These are phyloP conservation scores for Ennomos erosarius DNA, from an alignment of 2,888 invertebrate genomes.

Conservation along the genomic window DNA sequence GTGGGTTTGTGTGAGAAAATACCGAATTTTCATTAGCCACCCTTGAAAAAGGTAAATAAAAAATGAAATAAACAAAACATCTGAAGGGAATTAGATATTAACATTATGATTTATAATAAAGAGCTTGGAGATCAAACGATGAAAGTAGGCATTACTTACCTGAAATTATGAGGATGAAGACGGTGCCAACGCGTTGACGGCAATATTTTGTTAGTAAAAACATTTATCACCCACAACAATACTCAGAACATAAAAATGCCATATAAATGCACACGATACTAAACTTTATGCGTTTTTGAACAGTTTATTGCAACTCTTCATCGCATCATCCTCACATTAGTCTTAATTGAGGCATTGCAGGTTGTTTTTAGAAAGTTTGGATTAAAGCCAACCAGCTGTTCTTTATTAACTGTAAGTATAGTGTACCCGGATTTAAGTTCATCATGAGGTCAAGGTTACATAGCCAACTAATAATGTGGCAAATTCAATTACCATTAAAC, in stretches of 20 bases:
- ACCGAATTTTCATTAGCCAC: too few relatives aligned
- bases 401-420: conserved; percentile 51
- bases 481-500: conserved; percentile 9
- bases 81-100: too few relatives aligned
- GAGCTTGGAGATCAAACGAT: too few relatives aligned
- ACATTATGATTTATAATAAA: too few relatives aligned
- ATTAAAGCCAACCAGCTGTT: conserved; percentile 69
- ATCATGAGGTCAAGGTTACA: conserved; percentile 68
- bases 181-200: too few relatives aligned
- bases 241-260: conserved; percentile 10
- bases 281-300: conserved; percentile 31
- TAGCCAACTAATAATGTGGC: background rate
- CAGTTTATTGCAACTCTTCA: conserved; percentile 36
- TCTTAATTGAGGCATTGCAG: conserved; percentile 72
- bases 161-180: too few relatives aligned
- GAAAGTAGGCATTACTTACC: too few relatives aligned
- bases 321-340: conserved; percentile 27
- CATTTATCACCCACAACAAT: conserved; percentile 14
- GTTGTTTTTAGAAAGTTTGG: conserved; percentile 77
- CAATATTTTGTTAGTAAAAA: conserved; percentile 1
- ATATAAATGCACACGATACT: conserved; percentile 14
- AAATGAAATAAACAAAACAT: too few relatives aligned
- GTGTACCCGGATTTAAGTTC: conserved; percentile 60
- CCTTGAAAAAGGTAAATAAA: too few relatives aligned
- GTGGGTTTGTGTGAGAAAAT: too few relatives aligned